A percentile compares a stretch with the other conserved stretches of the same genome.
phyloP scores from a whole-genome alignment of 2,888 invertebrate genomes.

The Steromphala cineraria region DNA sequence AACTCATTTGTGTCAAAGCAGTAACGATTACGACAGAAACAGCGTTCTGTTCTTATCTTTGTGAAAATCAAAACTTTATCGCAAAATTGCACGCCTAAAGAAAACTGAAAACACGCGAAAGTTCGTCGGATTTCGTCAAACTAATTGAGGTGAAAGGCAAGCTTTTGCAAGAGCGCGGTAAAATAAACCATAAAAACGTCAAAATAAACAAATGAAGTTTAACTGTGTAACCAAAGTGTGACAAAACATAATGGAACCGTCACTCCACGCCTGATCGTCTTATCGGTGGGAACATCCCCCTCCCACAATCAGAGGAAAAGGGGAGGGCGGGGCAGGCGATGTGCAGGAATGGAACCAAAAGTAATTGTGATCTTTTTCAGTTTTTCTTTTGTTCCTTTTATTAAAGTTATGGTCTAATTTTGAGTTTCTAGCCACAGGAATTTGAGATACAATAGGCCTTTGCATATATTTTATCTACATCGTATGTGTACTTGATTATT shows the following conservation, averaged over 20 bases:
- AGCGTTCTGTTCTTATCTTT: not conserved
- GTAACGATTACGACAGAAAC: not conserved
- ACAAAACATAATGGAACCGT: not conserved
- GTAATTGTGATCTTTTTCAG: no score
- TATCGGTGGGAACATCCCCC: no score
- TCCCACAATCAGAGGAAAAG: no score
- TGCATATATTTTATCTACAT: no score
- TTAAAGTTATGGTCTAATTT: no score
- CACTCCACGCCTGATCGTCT: no score
- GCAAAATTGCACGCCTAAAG: slow-evolving; percentile 10
- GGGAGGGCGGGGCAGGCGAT: no score
- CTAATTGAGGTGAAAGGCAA: slow-evolving; percentile 7
- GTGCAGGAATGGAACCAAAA: no score
- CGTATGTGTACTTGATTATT: no score
- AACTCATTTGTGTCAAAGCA: slow-evolving; percentile 13
- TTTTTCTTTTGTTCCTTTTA: no score
- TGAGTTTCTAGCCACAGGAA: no score
- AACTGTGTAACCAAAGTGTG: slow-evolving; percentile 12
- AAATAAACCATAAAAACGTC: slow-evolving; percentile 21
- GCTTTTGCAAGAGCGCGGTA: not conserved
- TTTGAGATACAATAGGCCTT: no score
- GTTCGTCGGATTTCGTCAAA: slow-evolving; percentile 12
- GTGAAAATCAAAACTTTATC: slow-evolving; percentile 17
- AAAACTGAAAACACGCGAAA: slow-evolving; percentile 11
- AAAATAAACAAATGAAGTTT: slow-evolving; percentile 20